Conservation (phyloP, 2,113 vertebrate genomes). For the Ornithorhynchus anatinus region DNA sequence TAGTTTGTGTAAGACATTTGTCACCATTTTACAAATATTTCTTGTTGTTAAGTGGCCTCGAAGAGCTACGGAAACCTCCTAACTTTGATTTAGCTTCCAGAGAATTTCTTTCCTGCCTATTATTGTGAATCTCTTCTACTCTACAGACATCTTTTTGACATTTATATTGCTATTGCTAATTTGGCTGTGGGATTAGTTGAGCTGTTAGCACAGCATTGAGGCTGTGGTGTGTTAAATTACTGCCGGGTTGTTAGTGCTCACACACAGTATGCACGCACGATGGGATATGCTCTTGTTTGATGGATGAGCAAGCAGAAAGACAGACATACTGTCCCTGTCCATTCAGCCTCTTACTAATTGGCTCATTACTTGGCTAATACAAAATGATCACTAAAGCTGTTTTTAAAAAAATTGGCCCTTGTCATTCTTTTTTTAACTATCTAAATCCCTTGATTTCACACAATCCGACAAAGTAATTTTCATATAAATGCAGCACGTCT, state of each 20-base stretch:
- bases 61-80: neutral
- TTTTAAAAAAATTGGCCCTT: fast-evolving
- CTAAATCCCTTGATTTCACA: neutral
- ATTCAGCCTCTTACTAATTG: neutral
- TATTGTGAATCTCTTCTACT: neutral
- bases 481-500: fast-evolving
- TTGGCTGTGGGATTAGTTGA: neutral
- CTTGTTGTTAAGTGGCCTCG: neutral
- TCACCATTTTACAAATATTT: neutral
- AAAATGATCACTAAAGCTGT: neutral
- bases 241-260: neutral
- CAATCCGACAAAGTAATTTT: neutral
- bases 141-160: neutral
- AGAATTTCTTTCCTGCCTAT: fast-evolving
- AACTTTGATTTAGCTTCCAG: neutral
- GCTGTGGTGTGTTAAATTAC: neutral
- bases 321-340: neutral
- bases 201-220: neutral
- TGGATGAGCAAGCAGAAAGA: neutral
- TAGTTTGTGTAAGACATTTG: neutral
- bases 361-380: neutral
- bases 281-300: neutral
- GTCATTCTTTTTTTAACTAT: neutral
- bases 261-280: neutral
- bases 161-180: neutral